phyloP scores from a whole-genome alignment of 2,888 invertebrate species.

The Nomada fabriciana region DNA sequence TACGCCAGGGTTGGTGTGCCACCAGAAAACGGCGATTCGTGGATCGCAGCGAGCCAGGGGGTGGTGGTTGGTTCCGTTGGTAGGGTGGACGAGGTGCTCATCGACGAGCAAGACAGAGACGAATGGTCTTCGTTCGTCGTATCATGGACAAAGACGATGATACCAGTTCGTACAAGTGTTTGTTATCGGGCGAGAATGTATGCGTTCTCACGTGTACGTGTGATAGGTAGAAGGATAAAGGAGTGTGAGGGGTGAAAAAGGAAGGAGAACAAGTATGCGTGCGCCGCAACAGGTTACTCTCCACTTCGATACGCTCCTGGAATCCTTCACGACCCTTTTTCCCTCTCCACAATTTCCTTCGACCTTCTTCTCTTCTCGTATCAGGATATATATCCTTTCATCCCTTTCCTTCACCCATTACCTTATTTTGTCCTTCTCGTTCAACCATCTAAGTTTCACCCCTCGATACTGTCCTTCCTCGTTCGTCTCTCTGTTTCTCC shows the following conservation, averaged over 20 bases:
- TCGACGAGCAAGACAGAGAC: conserved; percentile 61
- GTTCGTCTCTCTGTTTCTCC: neutral
- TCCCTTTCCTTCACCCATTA: neutral
- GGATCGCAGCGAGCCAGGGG: conserved; percentile 58
- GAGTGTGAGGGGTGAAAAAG: conserved; percentile 78
- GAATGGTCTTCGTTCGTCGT: too few relatives aligned
- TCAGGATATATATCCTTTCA: neutral
- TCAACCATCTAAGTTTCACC: neutral
- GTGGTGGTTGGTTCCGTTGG: conserved; percentile 85
- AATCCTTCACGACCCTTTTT: conserved; percentile 45
- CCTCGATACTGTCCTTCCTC: neutral
- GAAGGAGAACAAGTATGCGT: conserved; percentile 79
- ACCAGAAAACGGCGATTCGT: conserved; percentile 72
- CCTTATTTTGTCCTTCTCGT: neutral
- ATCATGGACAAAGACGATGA: neutral
- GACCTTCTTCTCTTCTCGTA: conserved; percentile 22
- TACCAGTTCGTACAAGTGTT: conserved; percentile 30
- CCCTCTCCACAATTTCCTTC: conserved; percentile 39
- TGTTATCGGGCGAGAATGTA: conserved; percentile 12
- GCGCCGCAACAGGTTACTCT: conserved; percentile 82
- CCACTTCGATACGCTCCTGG: conserved; percentile 65
- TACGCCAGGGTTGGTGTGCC: conserved; percentile 67
- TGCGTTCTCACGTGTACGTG: conserved; percentile 26
- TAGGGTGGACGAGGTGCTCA: conserved; percentile 67
- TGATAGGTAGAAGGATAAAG: neutral